Evolutionary conservation across 23 tunicate species (phyloP).

Genomic region (Halocynthia aurantium): DNA sequence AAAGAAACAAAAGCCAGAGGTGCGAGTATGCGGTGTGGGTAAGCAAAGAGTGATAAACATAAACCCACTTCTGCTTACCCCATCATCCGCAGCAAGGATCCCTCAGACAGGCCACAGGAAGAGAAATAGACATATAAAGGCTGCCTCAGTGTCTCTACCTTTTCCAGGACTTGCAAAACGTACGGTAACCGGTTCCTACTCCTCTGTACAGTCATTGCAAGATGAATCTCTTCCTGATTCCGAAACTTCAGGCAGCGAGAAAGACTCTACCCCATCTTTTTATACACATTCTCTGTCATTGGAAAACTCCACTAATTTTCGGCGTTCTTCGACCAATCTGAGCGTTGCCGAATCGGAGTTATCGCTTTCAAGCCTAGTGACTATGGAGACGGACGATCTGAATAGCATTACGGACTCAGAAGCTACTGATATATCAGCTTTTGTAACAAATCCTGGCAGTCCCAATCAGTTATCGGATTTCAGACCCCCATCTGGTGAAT

Average conservation of each 20-base stretch:
- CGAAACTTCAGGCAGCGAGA: background rate
- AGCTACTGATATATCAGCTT: constrained; percentile 6
- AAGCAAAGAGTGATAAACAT: constrained; percentile 25
- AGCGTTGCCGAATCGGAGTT: background rate
- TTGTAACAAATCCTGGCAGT: too few species aligned
- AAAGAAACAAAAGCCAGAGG: background rate
- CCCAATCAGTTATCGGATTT: too few species aligned
- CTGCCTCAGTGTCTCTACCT: background rate
- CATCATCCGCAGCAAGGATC: constrained; percentile 8
- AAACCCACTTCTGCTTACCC: constrained; percentile 20
- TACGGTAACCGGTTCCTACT: background rate
- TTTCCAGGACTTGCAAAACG: background rate
- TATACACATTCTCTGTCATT: background rate
- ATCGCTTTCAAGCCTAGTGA: constrained; percentile 1
- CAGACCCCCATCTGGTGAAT: too few species aligned
- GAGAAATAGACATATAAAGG: background rate
- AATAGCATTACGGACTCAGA: constrained; percentile 15
- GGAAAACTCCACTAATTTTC: background rate
- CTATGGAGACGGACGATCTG: background rate
- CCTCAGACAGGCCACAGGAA: background rate
- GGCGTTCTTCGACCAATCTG: background rate
- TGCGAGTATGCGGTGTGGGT: constrained; percentile 13
- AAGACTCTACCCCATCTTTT: background rate
- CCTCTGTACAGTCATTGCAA: background rate
- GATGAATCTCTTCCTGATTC: background rate